Percentiles rank a stretch among this genome's conserved stretches.
phyloP scores from a whole-genome alignment of 2,113 vertebrate species.

The Raja brachyura region DNA sequence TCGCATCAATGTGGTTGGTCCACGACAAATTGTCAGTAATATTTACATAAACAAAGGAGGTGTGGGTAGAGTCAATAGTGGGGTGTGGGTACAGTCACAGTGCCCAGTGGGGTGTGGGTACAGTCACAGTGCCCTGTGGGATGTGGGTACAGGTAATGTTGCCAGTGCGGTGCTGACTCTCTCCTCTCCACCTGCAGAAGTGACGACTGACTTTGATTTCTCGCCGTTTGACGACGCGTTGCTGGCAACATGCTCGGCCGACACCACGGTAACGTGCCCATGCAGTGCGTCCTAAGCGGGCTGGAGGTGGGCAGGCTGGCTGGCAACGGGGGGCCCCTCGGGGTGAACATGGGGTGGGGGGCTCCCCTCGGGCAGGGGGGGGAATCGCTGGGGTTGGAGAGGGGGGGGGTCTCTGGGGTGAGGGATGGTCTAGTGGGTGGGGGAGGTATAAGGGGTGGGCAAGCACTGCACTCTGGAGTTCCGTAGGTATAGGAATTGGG shows the following conservation, averaged over 20 bases:
- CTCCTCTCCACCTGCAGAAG: conserved; percentile 58
- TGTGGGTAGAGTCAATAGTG: too few relatives aligned
- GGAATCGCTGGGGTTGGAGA: neutral
- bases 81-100: too few relatives aligned
- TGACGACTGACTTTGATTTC: conserved; percentile 85
- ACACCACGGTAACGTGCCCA: conserved; percentile 68
- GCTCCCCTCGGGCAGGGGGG: neutral
- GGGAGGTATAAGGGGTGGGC: neutral
- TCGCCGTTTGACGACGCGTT: conserved; percentile 84
- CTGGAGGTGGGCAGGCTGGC: too few relatives aligned
- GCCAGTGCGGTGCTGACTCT: neutral
- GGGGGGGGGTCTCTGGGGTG: neutral
- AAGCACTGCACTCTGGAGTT: too few relatives aligned
- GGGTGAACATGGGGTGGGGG: too few relatives aligned
- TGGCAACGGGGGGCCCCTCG: too few relatives aligned
- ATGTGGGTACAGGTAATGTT: too few relatives aligned
- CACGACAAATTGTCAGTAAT: too few relatives aligned
- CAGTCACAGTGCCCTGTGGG: too few relatives aligned
- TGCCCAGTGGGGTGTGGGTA: too few relatives aligned
- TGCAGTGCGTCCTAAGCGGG: neutral
- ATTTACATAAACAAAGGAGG: too few relatives aligned
- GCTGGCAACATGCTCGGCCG: conserved; percentile 77
- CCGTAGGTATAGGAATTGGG: neutral
- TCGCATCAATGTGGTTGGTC: too few relatives aligned
- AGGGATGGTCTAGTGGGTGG: neutral